Evolutionary conservation across 2,888 invertebrate species (phyloP).

Genomic region (Drosophila vallismaia): DNA sequence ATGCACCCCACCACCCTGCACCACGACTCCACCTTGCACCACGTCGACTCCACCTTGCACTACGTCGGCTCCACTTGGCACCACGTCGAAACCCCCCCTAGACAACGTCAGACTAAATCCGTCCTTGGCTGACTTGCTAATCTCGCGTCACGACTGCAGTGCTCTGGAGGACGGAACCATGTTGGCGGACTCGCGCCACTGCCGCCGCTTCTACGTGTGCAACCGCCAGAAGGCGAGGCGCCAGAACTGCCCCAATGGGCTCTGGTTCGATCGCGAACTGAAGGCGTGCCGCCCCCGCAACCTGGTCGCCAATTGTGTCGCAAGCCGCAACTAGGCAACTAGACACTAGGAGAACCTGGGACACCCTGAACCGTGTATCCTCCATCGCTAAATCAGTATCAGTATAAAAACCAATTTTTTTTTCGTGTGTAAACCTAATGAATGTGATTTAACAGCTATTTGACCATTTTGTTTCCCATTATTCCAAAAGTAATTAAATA

Average conservation of each 20-base stretch:
- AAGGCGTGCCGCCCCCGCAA: constrained; percentile 33
- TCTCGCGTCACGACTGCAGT: constrained; percentile 36
- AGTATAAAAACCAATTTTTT: constrained; percentile 2
- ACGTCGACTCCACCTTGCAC: background rate
- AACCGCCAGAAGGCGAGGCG: constrained; percentile 30
- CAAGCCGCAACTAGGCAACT: constrained; percentile 48
- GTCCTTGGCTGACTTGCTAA: background rate
- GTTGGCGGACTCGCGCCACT: constrained; percentile 46
- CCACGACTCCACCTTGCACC: background rate
- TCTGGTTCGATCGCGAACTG: constrained; percentile 52
- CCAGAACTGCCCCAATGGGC: constrained; percentile 40
- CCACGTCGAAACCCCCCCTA: too few species aligned
- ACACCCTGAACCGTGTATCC: background rate
- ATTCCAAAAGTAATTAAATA: constrained; percentile 18
- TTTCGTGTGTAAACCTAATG: background rate
- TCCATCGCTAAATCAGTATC: constrained; percentile 7
- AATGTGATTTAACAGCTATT: background rate
- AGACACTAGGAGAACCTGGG: background rate
- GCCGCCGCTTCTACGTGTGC: constrained; percentile 53
- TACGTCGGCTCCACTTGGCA: too few species aligned
- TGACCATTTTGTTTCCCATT: background rate
- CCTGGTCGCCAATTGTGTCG: constrained; percentile 49
- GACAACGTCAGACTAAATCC: background rate
- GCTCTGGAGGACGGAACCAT: constrained; percentile 42
- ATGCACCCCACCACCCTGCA: background rate